Evolutionary conservation across 23 tunicate genomes (phyloP).

Genomic region (Diplosoma virens): DNA sequence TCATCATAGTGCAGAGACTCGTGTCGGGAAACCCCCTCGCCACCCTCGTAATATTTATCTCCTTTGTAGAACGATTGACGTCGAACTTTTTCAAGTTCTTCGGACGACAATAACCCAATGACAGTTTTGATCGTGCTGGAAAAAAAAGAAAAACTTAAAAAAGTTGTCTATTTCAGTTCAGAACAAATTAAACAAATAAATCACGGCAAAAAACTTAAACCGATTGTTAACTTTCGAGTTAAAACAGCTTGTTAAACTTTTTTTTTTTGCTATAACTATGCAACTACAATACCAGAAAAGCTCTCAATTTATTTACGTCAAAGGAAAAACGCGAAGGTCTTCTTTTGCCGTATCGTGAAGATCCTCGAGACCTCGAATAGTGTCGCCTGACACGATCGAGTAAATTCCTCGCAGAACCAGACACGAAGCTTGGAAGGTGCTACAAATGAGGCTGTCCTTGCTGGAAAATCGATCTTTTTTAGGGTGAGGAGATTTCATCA

Average conservation of each 20-base stretch:
- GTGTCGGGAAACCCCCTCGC: constrained; percentile 2
- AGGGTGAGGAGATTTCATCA: neutral
- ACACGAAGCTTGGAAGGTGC: constrained; percentile 42
- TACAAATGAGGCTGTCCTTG: too few relatives aligned
- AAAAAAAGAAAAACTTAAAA: too few relatives aligned
- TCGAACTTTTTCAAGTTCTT: constrained; percentile 34
- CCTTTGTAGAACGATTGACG: constrained; percentile 37
- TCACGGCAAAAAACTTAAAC: too few relatives aligned
- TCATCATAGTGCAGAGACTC: constrained; percentile 41
- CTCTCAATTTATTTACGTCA: too few relatives aligned
- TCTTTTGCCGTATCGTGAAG: constrained; percentile 74
- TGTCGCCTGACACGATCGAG: constrained; percentile 23
- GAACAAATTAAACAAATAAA: too few relatives aligned
- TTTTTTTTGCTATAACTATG: too few relatives aligned
- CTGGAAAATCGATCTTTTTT: too few relatives aligned
- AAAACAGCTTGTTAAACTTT: too few relatives aligned
- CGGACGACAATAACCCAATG: constrained; percentile 11
- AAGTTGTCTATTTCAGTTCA: too few relatives aligned
- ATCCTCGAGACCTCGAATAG: constrained; percentile 49
- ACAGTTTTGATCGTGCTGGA: constrained; percentile 32
- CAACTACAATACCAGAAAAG: too few relatives aligned
- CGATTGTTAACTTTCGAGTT: too few relatives aligned
- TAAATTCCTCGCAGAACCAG: constrained; percentile 58
- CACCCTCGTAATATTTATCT: constrained; percentile 33
- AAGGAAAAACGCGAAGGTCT: constrained; percentile 60